A percentile compares a stretch with the other conserved stretches of the same genome.
phyloP scores from a whole-genome alignment of 2,888 invertebrate species.

The Itoplectis maculator region DNA sequence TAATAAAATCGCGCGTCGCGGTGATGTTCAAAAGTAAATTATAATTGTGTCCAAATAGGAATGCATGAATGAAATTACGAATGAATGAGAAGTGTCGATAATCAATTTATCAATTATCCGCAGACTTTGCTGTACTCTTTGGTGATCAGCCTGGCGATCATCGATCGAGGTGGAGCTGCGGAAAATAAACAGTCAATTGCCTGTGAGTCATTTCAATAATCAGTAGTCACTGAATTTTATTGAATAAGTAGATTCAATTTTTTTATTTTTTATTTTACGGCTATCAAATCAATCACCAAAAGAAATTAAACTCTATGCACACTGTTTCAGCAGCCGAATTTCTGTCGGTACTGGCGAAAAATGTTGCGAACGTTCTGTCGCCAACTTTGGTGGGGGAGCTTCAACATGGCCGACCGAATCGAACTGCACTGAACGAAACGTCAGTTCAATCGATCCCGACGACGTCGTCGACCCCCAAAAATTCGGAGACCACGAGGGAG shows the following conservation, averaged over 20 bases:
- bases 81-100: background rate
- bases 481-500: slow-evolving; percentile 47
- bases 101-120: slow-evolving; percentile 41
- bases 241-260: background rate
- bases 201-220: slow-evolving; percentile 71
- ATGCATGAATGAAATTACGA: slow-evolving; percentile 16
- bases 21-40: slow-evolving; percentile 40
- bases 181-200: slow-evolving; percentile 68
- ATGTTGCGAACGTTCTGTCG: slow-evolving; percentile 75
- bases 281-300: slow-evolving; percentile 1
- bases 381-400: slow-evolving; percentile 70
- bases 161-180: slow-evolving; percentile 68
- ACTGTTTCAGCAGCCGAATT: slow-evolving; percentile 73
- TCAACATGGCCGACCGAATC: slow-evolving; percentile 65
- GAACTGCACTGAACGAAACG: slow-evolving; percentile 55
- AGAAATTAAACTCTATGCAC: slow-evolving; percentile 8
- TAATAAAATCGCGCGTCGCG: slow-evolving; percentile 5
- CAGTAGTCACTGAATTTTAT: slow-evolving; percentile 1
- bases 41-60: background rate
- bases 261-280: background rate
- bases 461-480: slow-evolving; percentile 25
- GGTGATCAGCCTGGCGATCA: slow-evolving; percentile 48
- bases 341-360: slow-evolving; percentile 74
- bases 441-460: slow-evolving; percentile 45
- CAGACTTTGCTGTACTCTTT: slow-evolving; percentile 66